Evolutionary conservation across 1,140 invertebrate species (phyloP).

Genomic region (Ctenoplectra terminalis): DNA sequence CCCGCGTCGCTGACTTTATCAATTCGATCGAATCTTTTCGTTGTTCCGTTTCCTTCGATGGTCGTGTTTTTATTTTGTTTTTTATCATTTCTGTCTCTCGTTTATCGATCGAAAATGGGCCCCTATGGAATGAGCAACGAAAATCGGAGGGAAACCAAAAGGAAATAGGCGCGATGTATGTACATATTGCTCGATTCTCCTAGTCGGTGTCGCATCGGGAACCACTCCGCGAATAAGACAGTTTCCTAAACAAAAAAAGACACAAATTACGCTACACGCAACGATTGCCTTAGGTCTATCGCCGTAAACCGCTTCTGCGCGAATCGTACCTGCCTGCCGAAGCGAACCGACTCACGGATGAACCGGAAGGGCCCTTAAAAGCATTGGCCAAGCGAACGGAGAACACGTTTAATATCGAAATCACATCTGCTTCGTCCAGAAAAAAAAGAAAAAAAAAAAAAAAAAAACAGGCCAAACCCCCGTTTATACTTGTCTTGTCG

Average conservation of each 20-base stretch:
- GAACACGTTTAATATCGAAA: neutral
- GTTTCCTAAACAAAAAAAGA: constrained; percentile 46
- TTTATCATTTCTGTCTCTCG: neutral
- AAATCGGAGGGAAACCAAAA: neutral
- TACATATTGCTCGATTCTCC: constrained; percentile 45
- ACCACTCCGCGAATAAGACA: constrained; percentile 53
- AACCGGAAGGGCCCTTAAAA: constrained; percentile 8
- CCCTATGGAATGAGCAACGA: neutral
- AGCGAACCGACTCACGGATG: constrained; percentile 26
- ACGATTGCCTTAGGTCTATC: constrained; percentile 55
- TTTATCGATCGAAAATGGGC: constrained; percentile 3
- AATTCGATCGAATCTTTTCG: neutral
- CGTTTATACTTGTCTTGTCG: neutral
- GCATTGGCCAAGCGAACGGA: neutral
- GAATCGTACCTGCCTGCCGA: constrained; percentile 54
- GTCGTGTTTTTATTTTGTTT: neutral
- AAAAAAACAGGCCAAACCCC: neutral
- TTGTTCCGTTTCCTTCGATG: neutral
- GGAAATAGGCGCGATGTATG: neutral
- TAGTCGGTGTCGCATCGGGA: constrained; percentile 36
- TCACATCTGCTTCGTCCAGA: neutral
- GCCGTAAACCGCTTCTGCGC: constrained; percentile 46
- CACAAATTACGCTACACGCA: constrained; percentile 47
- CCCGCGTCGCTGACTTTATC: neutral
- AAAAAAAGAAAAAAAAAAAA: neutral